Base-by-base conservation (phyloP, 2,888 invertebrate genomes). In the Herminia tarsipennalis region DNA sequence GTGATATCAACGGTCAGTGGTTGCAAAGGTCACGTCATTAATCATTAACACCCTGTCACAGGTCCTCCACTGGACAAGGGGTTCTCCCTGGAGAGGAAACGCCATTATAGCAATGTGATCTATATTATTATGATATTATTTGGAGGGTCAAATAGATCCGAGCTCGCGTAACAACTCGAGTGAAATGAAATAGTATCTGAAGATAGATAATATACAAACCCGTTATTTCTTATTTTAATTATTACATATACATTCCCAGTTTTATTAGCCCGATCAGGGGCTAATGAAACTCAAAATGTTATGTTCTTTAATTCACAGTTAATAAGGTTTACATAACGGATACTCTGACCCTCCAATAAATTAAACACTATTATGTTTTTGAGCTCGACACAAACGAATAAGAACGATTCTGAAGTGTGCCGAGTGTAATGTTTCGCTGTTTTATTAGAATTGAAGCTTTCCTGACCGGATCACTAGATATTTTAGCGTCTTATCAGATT, bases 351-450 rank as follows among this genome's bases (percentile, higher is more conserved):
- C 25, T 22, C 25, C 25, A 24, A 24, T 18, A 25, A 13, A 9
- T 8, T 27, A 14, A 33, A 20, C 25, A 18, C 18, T 16, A 25
- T 33, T 16, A 25, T 5, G 22, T 32, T 27, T 4, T n/a, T 20
- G 17, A 16, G 18, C 18, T 25, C 24, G 32, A 25, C 24, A 32
- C 29, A 14, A 39, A 39, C 22, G 39, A 39, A 38, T 29, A 39
- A n/a, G 10, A 12, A 12, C 17, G 16, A 24, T 10, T 39, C 30
- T 20, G 22, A 30, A 4, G 8, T 5, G 16, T 24, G 10, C 12
- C 18, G 9, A 28, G 20, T 28, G 28, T 28, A 37, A 13, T 18
- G 20, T 20, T 28, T 20, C 28, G 8, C 20, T 28, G 29, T 21
- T 21, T 29, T 10, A n/a, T 6, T 35, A 17, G 13, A 14, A 24